A percentile compares a stretch with the other conserved stretches of the same genome.
These are phyloP conservation scores for Trachelus troglodyta DNA, from an alignment of 2,888 invertebrate species.

Conservation along the genomic window DNA sequence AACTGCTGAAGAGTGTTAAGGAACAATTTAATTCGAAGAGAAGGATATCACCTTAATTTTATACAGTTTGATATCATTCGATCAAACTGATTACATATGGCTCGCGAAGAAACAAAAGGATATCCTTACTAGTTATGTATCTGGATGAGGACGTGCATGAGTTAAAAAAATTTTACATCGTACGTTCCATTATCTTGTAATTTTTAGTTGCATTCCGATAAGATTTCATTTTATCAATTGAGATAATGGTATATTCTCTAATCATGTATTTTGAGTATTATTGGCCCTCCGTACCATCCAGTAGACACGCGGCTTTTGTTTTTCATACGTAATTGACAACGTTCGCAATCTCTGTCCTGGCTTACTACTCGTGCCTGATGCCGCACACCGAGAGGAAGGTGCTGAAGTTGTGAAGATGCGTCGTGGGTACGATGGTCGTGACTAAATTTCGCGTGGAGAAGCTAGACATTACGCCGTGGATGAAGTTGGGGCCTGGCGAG, in stretches of 20 bases:
- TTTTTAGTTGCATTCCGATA: background rate
- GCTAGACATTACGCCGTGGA: constrained; percentile 58
- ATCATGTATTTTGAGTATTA: background rate
- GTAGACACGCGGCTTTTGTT: constrained; percentile 7
- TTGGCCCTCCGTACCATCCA: constrained; percentile 8
- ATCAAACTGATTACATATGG: background rate
- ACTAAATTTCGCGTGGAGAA: constrained; percentile 69
- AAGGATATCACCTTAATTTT: background rate
- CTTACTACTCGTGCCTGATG: constrained; percentile 75
- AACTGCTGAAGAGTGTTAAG: background rate
- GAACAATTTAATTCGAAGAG: background rate
- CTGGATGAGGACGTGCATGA: background rate
- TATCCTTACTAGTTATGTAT: background rate
- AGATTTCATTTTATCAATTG: background rate
- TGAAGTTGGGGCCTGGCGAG: constrained; percentile 66
- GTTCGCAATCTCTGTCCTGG: background rate
- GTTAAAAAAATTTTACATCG: background rate
- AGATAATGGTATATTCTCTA: background rate
- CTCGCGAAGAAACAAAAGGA: background rate
- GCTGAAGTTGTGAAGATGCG: constrained; percentile 82
- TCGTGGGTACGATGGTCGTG: constrained; percentile 82
- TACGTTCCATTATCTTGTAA: background rate
- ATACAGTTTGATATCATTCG: background rate
- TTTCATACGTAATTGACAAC: constrained; percentile 42
- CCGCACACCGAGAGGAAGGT: constrained; percentile 88